Base-by-base conservation (phyloP, 1,140 invertebrate species). In the Himalopsyche phryganea region DNA sequence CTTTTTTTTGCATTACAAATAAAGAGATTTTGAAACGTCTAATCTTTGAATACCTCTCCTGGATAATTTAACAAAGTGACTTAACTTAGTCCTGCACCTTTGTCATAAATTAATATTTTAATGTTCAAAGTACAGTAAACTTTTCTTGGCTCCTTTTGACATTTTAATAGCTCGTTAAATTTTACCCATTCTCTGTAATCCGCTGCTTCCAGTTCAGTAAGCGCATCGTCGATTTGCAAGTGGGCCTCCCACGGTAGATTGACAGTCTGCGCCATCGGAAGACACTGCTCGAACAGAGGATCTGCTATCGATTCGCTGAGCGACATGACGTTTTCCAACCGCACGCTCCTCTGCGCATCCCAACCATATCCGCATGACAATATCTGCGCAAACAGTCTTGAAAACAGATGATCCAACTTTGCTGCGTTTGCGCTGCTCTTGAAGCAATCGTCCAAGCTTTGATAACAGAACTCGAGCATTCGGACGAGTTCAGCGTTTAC, bases 161-260 rank as follows among this genome's bases (percentile, higher is more conserved):
- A n/a, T n/a, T n/a, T n/a, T n/a, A n/a, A n/a, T n/a, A n/a, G n/a
- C n/a, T n/a, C n/a, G n/a, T n/a, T 36, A 35, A 11, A 57, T 65
- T 69, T 63, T 76, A 87, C 85, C 87, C 87, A 89, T 72, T 89
- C 87, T 65, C 86, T 76, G 71, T 90, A 89, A 73, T 91, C 88
- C 75, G 88, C 88, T 13, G 89, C 85, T 74, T 90, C 88, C 69
- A 91, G 80, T 72, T 91, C 88, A 66, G 85, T 88, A 4, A 91
- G 72, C 3, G 87, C 87, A 71, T 89, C 86, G 67, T 90, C 88
- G 49, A 91, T 82, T 71, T 90, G 85, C 60, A 89, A 78, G 66
- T 85, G 83, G 7, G 86, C 86, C 65, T 90, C 88, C 67, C 84
- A 81, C 1, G 88, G 87, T 44, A 91, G 68, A n/a, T 81, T 78